These are phyloP conservation scores for Arctocebus calabarensis DNA, from an alignment of 2,797 vertebrate genomes.

Conservation along the genomic window DNA sequence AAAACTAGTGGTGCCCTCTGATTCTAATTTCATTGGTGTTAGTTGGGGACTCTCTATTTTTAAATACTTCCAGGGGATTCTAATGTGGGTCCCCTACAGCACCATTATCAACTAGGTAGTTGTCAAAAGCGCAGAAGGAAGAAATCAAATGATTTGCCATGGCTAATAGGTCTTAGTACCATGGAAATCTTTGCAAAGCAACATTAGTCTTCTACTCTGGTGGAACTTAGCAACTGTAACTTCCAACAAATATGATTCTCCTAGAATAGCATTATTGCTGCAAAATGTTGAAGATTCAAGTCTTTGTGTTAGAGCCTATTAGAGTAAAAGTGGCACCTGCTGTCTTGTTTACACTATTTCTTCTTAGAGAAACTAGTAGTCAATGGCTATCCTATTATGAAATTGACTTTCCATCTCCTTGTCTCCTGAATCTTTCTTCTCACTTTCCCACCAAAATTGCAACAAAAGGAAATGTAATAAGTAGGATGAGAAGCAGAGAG, in stretches of 20 bases:
- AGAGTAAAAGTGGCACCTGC: not conserved
- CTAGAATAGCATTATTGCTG: not conserved
- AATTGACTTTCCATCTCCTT: not conserved
- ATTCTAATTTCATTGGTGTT: not conserved
- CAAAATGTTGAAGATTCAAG: not conserved
- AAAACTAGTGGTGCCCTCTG: not conserved
- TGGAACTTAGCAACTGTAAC: not conserved
- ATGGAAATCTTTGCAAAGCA: constrained; percentile 5
- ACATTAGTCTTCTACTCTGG: not conserved
- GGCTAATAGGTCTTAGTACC: not conserved
- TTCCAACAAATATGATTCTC: not conserved
- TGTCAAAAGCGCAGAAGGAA: not conserved
- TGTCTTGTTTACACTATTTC: not conserved
- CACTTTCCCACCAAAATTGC: not conserved
- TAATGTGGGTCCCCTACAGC: not conserved
- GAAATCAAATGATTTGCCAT: not conserved
- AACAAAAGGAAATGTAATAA: not conserved
- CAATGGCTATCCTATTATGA: not conserved
- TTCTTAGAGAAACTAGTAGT: not conserved
- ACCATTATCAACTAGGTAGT: not conserved
- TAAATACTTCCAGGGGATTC: not conserved
- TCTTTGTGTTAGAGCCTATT: not conserved
- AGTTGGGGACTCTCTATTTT: not conserved
- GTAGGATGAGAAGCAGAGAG: not conserved
- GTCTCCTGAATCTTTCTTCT: constrained; percentile 7